Conservation (phyloP, 2,888 invertebrate species). For the Amorpha juglandis region DNA sequence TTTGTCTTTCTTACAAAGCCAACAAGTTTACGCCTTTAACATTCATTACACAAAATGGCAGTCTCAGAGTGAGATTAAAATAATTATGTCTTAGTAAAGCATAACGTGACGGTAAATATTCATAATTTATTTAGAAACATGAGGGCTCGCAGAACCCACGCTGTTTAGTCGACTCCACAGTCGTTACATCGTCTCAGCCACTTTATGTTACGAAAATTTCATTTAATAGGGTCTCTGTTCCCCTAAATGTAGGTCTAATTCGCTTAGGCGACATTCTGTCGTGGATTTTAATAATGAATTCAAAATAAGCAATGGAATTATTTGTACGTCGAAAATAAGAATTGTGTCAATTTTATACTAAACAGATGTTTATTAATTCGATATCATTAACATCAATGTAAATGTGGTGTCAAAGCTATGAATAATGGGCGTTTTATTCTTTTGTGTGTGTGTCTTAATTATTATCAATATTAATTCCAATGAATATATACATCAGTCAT, state of each 20-base stretch:
- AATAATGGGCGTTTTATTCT: neutral
- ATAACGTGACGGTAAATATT: conserved; percentile 76
- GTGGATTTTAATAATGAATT: conserved; percentile 36
- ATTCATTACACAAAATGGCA: conserved; percentile 71
- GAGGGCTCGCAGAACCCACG: conserved; percentile 62
- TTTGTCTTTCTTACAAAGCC: conserved; percentile 33
- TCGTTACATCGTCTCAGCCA: conserved; percentile 66
- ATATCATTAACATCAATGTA: too few relatives aligned
- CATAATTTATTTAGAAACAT: conserved; percentile 79
- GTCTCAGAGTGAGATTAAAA: conserved; percentile 74
- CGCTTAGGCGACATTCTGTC: conserved; percentile 43
- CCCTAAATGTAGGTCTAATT: conserved; percentile 65
- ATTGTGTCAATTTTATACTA: neutral
- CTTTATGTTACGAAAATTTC: conserved; percentile 73
- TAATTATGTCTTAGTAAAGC: conserved; percentile 76
- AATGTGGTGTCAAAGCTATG: neutral
- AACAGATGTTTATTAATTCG: neutral
- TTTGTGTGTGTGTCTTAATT: too few relatives aligned
- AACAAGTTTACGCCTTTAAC: conserved; percentile 57
- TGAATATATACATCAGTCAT: too few relatives aligned
- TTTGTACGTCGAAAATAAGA: conserved; percentile 10
- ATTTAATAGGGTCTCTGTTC: conserved; percentile 68
- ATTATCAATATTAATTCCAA: too few relatives aligned
- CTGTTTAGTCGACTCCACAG: conserved; percentile 59
- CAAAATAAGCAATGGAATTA: conserved; percentile 25